Conservation (phyloP, 2,113 vertebrate species). For the Damaliscus lunatus region DNA sequence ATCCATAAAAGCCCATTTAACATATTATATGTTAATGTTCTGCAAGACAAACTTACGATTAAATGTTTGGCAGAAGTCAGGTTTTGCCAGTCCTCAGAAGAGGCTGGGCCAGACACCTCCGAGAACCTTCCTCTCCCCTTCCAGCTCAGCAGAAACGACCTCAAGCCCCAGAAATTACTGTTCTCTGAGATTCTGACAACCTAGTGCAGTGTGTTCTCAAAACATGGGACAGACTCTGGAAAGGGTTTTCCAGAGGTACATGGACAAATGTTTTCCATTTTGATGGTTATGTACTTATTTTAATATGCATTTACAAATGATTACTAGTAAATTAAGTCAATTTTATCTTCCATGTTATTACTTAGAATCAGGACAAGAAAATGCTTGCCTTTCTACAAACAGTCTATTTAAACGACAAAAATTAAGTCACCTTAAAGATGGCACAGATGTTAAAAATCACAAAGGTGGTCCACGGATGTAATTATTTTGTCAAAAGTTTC, state of each 20-base stretch:
- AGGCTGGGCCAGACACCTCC: background rate
- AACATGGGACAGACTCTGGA: background rate
- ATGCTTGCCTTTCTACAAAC: background rate
- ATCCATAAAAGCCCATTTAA: constrained; percentile 50
- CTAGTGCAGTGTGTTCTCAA: constrained; percentile 26
- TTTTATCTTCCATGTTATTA: constrained; percentile 18
- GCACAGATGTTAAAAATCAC: background rate
- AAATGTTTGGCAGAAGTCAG: constrained; percentile 34
- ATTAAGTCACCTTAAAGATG: background rate
- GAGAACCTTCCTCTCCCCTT: background rate
- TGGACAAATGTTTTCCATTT: background rate
- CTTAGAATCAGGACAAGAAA: background rate
- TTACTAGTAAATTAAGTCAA: constrained; percentile 34
- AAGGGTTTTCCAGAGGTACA: background rate
- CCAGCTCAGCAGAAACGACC: background rate
- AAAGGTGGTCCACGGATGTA: background rate
- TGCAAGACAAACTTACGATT: background rate
- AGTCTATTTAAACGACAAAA: constrained; percentile 23
- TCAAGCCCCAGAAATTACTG: background rate
- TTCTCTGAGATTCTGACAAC: constrained; percentile 24
- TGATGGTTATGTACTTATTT: constrained; percentile 37
- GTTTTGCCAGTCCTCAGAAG: background rate
- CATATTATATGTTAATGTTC: constrained; percentile 3
- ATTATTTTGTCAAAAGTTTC: background rate
- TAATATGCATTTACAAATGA: constrained; percentile 29